Base-by-base conservation (phyloP, 2,113 vertebrate genomes). In the Peromyscus polionotus region DNA sequence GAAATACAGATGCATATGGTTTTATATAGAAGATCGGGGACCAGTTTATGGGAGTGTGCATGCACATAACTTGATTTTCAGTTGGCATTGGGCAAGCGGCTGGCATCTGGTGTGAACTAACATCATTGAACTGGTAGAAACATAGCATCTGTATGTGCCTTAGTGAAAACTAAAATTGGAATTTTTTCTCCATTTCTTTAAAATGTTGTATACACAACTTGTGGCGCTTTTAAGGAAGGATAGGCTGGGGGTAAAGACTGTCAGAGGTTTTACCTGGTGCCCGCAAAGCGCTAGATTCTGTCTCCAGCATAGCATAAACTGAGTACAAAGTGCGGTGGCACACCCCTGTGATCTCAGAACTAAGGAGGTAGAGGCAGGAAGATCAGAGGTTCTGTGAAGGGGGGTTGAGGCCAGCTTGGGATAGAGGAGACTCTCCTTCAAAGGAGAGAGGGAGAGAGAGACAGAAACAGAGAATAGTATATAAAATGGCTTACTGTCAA, bases 71-170 rank as follows among this genome's bases (percentile, higher is more conserved):
- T 96, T 92, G 95, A 95, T 89, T 96, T 94, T 91, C 95, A 90
- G 80, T 93, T 96, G 96, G 97, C 97, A 97, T 59, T 81, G 31
- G 81, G 93, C 96, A 88, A 59, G 42, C 33, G 28, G 61, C 76
- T 96, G 98, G 97, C 93, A 94, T 97, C 85, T 90, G 95, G 91
- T 80, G 39, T 70, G 54, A 96, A 95, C 88, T 91, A 92, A 75
- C 91, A 33, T 93, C 84, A 11, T 61, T 77, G 73, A 63, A 36
- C 79, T 61, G 88, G 65, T 54, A 70, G 45, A 54, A 93, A 81
- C 76, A 12, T 94, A 86, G 48, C 51, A 88, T 90, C 90, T 88
- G 70, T 90, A 88, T 45, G 65, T n/a, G 11, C 36, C 42, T 22
- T 22, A 63, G 45, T n/a, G 72, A 73, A 95, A 97, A 91, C 4